Conservation (phyloP, 1,140 invertebrate genomes). For the Pachyrhynchus sulphureomaculatus region DNA sequence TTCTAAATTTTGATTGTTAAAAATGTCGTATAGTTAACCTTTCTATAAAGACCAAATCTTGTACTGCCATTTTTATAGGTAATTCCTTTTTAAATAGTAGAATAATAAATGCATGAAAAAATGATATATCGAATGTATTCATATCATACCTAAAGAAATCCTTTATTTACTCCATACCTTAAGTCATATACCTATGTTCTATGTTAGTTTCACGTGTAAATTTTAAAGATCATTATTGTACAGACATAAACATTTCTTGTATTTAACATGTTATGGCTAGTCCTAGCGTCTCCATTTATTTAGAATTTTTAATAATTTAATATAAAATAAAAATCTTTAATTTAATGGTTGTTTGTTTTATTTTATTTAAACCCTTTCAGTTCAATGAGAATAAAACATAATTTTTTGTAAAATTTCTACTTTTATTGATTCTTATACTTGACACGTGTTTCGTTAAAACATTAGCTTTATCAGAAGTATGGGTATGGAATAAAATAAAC, state of each 20-base stretch:
- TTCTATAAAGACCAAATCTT: slow-evolving; percentile 37
- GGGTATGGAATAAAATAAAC: no score
- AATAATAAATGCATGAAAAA: slow-evolving; percentile 32
- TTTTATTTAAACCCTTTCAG: no score
- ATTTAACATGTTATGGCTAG: slow-evolving; percentile 45
- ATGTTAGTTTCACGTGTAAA: slow-evolving; percentile 30
- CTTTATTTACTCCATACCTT: slow-evolving; percentile 23
- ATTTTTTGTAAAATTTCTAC: no score
- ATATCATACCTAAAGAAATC: slow-evolving; percentile 38
- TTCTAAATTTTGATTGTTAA: slow-evolving; percentile 25
- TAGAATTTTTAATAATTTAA: slow-evolving; percentile 48
- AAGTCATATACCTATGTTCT: slow-evolving; percentile 27
- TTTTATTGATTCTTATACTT: no score
- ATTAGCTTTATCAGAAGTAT: no score
- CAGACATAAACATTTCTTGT: slow-evolving; percentile 38
- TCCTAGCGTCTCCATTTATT: slow-evolving; percentile 44
- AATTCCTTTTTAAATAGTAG: slow-evolving; percentile 34
- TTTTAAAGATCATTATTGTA: slow-evolving; percentile 44
- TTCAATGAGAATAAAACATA: no score
- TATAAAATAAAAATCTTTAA: slow-evolving; percentile 46
- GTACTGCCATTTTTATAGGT: slow-evolving; percentile 44
- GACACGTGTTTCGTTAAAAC: no score
- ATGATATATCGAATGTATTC: slow-evolving; percentile 43
- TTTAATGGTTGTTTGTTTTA: slow-evolving; percentile 17
- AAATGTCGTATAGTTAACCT: slow-evolving; percentile 13